Evolutionary conservation across 2,888 invertebrate genomes (phyloP).

Genomic region (Oligia strigilis): DNA sequence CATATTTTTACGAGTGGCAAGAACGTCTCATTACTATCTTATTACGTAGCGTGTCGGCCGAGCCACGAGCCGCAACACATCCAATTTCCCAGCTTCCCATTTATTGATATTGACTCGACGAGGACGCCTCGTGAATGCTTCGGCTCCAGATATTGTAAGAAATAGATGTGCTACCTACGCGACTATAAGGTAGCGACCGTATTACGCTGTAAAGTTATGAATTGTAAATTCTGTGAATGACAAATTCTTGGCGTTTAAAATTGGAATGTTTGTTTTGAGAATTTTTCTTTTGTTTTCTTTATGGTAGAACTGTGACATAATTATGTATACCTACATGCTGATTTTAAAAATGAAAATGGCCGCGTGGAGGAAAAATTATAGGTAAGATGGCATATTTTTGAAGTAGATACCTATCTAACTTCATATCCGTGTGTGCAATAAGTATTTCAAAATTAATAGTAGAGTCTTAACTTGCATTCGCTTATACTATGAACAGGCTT

Average conservation of each 20-base stretch:
- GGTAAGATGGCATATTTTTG: too few species aligned
- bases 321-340: too few species aligned
- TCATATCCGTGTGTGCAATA: neutral
- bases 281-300: neutral
- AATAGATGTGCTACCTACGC: conserved; percentile 75
- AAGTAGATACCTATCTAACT: neutral
- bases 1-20: conserved; percentile 89
- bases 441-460: neutral
- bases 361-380: neutral
- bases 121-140: conserved; percentile 86
- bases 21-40: conserved; percentile 89
- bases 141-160: conserved; percentile 65
- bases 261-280: neutral
- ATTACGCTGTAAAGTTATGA: conserved; percentile 33
- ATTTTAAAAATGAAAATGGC: neutral
- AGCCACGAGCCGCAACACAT: conserved; percentile 88
- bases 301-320: neutral
- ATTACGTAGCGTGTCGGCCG: conserved; percentile 86
- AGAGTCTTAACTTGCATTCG: neutral
- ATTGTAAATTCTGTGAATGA: conserved; percentile 38
- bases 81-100: conserved; percentile 90
- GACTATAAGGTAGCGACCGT: conserved; percentile 20
- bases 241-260: conserved; percentile 29
- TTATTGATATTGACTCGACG: conserved; percentile 90
- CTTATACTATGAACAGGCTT: neutral